A percentile compares a stretch with the other conserved stretches of the same genome.
These are phyloP conservation scores for Condylostylus longicornis DNA, from an alignment of 1,140 invertebrate species.

Conservation along the genomic window DNA sequence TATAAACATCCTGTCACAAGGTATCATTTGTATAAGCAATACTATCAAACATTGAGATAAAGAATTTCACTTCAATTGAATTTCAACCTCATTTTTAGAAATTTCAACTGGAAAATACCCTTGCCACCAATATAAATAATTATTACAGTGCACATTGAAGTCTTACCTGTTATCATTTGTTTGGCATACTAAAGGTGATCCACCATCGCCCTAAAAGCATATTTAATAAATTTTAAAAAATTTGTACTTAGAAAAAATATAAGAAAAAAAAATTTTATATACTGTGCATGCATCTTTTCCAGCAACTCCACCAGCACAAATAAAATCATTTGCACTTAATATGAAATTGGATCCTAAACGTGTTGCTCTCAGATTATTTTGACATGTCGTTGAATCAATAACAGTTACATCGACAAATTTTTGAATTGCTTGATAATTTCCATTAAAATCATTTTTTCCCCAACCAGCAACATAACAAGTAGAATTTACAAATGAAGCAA, in stretches of 20 bases:
- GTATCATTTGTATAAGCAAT: too few relatives aligned
- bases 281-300: slow-evolving; percentile 62
- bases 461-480: slow-evolving; percentile 66
- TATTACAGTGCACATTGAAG: too few relatives aligned
- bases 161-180: slow-evolving; percentile 38
- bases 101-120: too few relatives aligned
- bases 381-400: slow-evolving; percentile 42
- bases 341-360: slow-evolving; percentile 46
- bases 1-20: too few relatives aligned
- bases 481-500: slow-evolving; percentile 39
- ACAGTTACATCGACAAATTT: slow-evolving; percentile 57
- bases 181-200: slow-evolving; percentile 55
- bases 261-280: too few relatives aligned
- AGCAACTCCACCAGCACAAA: slow-evolving; percentile 60
- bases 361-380: slow-evolving; percentile 43
- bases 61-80: too few relatives aligned
- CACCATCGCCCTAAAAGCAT: slow-evolving; percentile 70
- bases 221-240: too few relatives aligned
- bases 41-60: too few relatives aligned
- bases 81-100: too few relatives aligned
- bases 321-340: slow-evolving; percentile 47
- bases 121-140: too few relatives aligned
- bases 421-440: slow-evolving; percentile 48
- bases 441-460: slow-evolving; percentile 60
- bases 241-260: too few relatives aligned